These are phyloP conservation scores for Stylophora pistillata DNA, from an alignment of 64 coral and sea anemone species.

Conservation along the genomic window DNA sequence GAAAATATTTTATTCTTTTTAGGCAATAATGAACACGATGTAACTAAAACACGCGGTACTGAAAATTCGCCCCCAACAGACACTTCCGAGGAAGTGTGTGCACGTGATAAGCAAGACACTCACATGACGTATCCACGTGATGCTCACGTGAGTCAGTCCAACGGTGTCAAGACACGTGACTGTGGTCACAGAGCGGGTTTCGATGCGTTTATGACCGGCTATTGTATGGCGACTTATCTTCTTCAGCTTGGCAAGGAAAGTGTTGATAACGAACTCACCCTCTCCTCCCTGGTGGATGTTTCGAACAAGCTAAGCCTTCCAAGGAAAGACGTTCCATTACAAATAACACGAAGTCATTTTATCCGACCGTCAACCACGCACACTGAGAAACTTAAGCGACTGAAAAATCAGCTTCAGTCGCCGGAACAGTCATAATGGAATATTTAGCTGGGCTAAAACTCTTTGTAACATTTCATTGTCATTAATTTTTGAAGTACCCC, in stretches of 20 bases:
- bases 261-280: constrained; percentile 14
- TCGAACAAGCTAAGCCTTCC: constrained; percentile 80
- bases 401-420: constrained; percentile 20
- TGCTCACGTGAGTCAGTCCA: background rate
- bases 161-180: constrained; percentile 18
- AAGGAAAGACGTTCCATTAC: constrained; percentile 82
- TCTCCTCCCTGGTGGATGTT: constrained; percentile 34
- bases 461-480: too few relatives aligned
- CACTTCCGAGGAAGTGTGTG: background rate
- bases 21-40: background rate
- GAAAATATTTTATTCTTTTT: background rate
- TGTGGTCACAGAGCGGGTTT: constrained; percentile 88
- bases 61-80: background rate
- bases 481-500: too few relatives aligned
- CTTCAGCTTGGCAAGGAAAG: constrained; percentile 48
- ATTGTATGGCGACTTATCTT: constrained; percentile 72
- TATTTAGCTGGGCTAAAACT: too few relatives aligned
- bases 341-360: constrained; percentile 79
- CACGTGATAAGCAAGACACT: background rate
- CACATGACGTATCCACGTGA: background rate
- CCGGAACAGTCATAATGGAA: too few relatives aligned
- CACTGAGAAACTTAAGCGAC: constrained; percentile 58
- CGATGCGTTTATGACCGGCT: constrained; percentile 98
- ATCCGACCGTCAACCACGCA: constrained; percentile 62
- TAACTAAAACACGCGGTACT: background rate